These are phyloP conservation scores for Phyllostomus hastatus DNA, from an alignment of 2,113 vertebrate species.

Conservation along the genomic window DNA sequence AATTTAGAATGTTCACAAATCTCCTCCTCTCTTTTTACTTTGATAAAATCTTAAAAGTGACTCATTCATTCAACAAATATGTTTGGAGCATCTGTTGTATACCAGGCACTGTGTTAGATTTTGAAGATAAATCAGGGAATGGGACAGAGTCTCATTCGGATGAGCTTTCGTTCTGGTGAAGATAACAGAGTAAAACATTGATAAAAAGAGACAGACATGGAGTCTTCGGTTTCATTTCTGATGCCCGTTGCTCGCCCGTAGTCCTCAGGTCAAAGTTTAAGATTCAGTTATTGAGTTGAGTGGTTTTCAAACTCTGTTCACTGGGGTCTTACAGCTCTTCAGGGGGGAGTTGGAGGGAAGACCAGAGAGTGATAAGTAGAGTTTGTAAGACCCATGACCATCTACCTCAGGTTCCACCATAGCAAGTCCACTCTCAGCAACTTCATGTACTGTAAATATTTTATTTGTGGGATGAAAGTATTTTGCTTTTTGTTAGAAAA, in stretches of 20 bases:
- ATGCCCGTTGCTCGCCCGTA: background rate
- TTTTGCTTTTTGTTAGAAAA: background rate
- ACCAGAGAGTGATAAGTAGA: background rate
- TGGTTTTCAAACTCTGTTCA: background rate
- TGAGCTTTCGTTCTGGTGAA: background rate
- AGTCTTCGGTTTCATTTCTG: background rate
- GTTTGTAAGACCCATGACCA: background rate
- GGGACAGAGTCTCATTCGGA: background rate
- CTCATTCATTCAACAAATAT: background rate
- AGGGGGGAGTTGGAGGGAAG: background rate
- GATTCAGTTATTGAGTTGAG: background rate
- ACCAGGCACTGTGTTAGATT: background rate
- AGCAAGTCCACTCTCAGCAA: background rate
- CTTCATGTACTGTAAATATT: background rate
- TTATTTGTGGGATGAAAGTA: background rate
- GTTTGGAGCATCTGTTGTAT: background rate
- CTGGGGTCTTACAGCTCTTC: background rate
- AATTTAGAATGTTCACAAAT: slow-evolving; percentile 12
- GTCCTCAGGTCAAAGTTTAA: background rate
- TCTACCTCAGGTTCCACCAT: background rate
- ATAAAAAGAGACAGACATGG: background rate
- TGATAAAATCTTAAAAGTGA: background rate
- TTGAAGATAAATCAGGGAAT: background rate
- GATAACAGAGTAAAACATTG: background rate
- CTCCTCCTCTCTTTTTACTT: background rate